Evolutionary conservation across 2,113 vertebrate genomes (phyloP).

Genomic region (Hippoglossus stenolepis): DNA sequence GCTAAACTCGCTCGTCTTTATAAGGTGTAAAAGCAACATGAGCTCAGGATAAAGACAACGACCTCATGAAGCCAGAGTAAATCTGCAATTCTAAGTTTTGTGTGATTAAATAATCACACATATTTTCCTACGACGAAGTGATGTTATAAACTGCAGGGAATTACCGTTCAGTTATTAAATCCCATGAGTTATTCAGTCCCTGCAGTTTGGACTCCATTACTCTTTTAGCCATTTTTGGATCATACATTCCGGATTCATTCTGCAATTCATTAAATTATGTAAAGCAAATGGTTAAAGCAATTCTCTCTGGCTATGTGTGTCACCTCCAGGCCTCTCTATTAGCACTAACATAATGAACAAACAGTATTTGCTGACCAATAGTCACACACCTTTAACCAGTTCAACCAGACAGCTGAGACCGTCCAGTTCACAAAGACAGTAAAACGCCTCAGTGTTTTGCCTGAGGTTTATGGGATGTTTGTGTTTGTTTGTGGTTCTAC

Average conservation of each 20-base stretch:
- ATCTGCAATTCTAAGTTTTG: background rate
- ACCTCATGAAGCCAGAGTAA: too few relatives aligned
- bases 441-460: background rate
- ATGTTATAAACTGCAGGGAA: background rate
- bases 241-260: background rate
- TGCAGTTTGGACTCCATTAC: background rate
- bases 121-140: background rate
- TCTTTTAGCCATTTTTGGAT: background rate
- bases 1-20: background rate
- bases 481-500: background rate
- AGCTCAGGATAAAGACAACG: background rate
- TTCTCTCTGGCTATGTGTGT: too few relatives aligned
- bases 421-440: constrained; percentile 17
- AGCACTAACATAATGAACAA: background rate
- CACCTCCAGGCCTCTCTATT: background rate
- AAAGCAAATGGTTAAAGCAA: too few relatives aligned
- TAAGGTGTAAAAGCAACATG: background rate
- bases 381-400: constrained; percentile 33
- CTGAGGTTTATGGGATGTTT: constrained; percentile 1
- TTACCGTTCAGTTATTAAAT: too few relatives aligned
- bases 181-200: too few relatives aligned
- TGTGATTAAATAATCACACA: too few relatives aligned
- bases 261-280: too few relatives aligned
- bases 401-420: constrained; percentile 28
- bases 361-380: constrained; percentile 9